A percentile compares a stretch with the other conserved stretches of the same genome.
These are phyloP conservation scores for Danionella cerebrum DNA, from an alignment of 2,113 vertebrate species.

Conservation along the genomic window DNA sequence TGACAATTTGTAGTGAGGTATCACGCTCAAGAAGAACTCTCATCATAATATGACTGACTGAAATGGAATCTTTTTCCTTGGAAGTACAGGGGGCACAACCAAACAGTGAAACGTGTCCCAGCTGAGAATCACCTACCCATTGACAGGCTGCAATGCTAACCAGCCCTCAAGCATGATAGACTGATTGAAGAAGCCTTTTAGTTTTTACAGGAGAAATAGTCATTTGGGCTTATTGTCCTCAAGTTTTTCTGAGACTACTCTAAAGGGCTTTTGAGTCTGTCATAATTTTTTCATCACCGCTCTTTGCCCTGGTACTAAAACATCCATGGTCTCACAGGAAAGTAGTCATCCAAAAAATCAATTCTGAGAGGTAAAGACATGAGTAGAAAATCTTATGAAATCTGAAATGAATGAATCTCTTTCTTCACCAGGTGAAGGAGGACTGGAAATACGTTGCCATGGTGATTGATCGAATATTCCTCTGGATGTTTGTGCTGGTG, in stretches of 20 bases:
- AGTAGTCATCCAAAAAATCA: conserved; percentile 42
- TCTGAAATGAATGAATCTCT: conserved; percentile 36
- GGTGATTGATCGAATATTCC: conserved; percentile 97
- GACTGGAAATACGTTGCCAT: conserved; percentile 98
- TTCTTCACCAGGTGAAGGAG: conserved; percentile 79
- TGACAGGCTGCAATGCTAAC: too few species aligned
- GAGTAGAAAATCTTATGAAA: conserved; percentile 42
- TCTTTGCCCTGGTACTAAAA: background rate
- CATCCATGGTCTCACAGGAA: background rate
- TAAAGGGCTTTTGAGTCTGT: background rate
- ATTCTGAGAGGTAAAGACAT: conserved; percentile 53
- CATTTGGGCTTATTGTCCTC: background rate
- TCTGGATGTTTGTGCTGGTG: conserved; percentile 95
- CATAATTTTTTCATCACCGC: conserved; percentile 4
- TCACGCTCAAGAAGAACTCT: too few species aligned
- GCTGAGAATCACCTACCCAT: too few species aligned
- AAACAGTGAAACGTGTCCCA: too few species aligned
- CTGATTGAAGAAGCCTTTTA: too few species aligned
- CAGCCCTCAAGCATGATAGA: too few species aligned
- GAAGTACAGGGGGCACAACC: too few species aligned
- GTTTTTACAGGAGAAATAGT: background rate
- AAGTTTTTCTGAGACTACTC: background rate
- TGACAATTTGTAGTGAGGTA: too few species aligned
- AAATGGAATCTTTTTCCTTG: too few species aligned
- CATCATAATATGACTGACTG: too few species aligned